phyloP scores from a whole-genome alignment of 2,888 invertebrate species.

The Tholera decimalis region DNA sequence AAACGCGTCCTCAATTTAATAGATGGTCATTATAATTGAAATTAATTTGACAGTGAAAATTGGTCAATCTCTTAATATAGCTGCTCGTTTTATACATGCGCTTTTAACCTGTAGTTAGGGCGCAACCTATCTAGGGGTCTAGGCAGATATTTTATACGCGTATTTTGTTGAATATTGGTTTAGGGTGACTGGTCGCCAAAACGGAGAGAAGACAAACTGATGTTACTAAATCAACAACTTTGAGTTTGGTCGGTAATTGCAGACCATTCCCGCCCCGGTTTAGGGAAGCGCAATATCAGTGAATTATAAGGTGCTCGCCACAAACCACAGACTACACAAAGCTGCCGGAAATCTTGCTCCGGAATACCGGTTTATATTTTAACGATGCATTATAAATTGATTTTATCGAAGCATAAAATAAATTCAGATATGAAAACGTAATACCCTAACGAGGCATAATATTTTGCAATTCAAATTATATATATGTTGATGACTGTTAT shows the following conservation, averaged over 20 bases:
- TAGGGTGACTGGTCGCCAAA: neutral
- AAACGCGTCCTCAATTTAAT: slow-evolving; percentile 50
- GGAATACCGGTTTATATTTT: neutral
- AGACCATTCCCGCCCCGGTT: neutral
- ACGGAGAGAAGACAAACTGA: neutral
- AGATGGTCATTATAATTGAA: slow-evolving; percentile 68
- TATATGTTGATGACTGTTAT: neutral
- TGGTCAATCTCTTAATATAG: slow-evolving; percentile 77
- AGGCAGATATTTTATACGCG: slow-evolving; percentile 24
- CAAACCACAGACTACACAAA: slow-evolving; percentile 21
- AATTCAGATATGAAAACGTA: slow-evolving; percentile 26
- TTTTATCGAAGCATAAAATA: slow-evolving; percentile 1
- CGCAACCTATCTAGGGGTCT: slow-evolving; percentile 53
- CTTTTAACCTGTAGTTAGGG: slow-evolving; percentile 61
- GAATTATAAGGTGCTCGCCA: slow-evolving; percentile 16
- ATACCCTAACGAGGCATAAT: slow-evolving; percentile 24
- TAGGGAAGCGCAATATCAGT: neutral
- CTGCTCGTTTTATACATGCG: slow-evolving; percentile 60
- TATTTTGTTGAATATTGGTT: neutral
- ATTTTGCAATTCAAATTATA: slow-evolving; percentile 25
- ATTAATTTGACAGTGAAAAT: slow-evolving; percentile 80
- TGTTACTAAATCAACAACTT: neutral
- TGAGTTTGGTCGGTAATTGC: slow-evolving; percentile 13
- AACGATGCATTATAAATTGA: slow-evolving; percentile 16
- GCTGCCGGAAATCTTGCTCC: neutral